Percentiles rank a stretch among this genome's conserved stretches.
phyloP scores from a whole-genome alignment of 2,797 vertebrate species.

The Galagoides demidoff region DNA sequence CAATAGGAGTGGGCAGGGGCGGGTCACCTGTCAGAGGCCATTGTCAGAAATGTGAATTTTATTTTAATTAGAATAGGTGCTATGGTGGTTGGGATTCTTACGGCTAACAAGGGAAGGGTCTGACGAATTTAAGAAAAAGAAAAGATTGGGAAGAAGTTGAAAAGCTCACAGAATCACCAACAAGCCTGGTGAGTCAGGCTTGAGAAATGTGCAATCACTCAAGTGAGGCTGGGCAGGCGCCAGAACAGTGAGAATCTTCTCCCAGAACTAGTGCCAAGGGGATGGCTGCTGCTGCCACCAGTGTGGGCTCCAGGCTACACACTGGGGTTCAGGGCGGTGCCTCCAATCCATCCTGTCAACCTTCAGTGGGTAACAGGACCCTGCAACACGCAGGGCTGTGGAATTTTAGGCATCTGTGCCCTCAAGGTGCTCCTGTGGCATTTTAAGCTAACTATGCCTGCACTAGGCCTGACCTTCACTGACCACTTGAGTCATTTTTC shows the following conservation, averaged over 20 bases:
- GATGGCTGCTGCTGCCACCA: too few species aligned
- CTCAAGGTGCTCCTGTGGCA: fast-evolving
- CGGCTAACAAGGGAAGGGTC: neutral
- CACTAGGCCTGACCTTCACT: neutral
- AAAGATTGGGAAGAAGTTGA: neutral
- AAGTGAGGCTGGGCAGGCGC: neutral
- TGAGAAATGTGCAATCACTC: neutral
- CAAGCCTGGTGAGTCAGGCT: neutral
- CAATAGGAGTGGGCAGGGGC: neutral
- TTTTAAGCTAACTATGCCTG: neutral
- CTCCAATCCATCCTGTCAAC: neutral
- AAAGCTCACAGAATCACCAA: neutral
- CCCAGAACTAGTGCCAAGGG: neutral
- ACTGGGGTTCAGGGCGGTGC: neutral
- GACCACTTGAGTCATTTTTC: neutral
- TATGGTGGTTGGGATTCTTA: neutral
- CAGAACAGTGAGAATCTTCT: neutral
- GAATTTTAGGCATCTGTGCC: neutral
- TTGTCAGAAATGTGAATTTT: neutral
- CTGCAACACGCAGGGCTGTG: too few species aligned
- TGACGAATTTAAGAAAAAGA: neutral
- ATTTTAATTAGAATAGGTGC: neutral
- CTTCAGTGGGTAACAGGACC: neutral
- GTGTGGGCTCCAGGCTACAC: neutral
- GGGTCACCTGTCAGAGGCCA: neutral